Base-by-base conservation (phyloP, 2,888 invertebrate species). In the Ctenicera cuprea region DNA sequence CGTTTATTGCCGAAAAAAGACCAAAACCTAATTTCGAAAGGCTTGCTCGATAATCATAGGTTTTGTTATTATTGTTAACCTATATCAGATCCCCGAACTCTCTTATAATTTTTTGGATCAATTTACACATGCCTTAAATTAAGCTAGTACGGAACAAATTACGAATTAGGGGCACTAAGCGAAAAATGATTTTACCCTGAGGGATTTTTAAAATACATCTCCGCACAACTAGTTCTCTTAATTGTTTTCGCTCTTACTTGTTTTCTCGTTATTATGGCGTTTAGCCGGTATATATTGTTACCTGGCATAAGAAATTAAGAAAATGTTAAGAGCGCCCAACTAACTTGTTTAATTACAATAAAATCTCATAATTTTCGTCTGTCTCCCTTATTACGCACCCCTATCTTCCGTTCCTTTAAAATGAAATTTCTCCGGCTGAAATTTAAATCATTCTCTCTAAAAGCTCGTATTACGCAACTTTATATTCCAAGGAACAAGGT, bases 41-140 rank as follows among this genome's bases (percentile, higher is more conserved):
- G 77, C 77, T 78, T 78, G 73, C 73, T 71, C 74, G 77, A 79
- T 79, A 79, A 79, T 79, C 75, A 79, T 77, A 79, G 79, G 78
- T 76, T 78, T 79, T 77, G 76, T 76, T 78, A 77, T 79, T 79
- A 79, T 79, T 79, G 77, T 78, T 79, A 79, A 79, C 79, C 79
- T 77, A 79, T 70, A 78, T 78, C 74, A 73, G 70, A 70, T 74
- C 70, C 64, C 48, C 43, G 48, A 73, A 54, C 20, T 54, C 3
- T 50, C 45, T 30, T 52, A 54, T 22, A 66, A 45, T 67, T 61
- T 63, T 61, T 72, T 61, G 20, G 64, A 71, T 52, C 74, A 70
- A 74, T 74, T 74, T 74, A 71, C 66, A 52, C 65, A 67, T 43
- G 66, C 52, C 62, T 61, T 65, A 61, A 61, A 65, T 65, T 64